Base-by-base conservation (phyloP, 2,797 vertebrate species). In the Apodemus agrarius region DNA sequence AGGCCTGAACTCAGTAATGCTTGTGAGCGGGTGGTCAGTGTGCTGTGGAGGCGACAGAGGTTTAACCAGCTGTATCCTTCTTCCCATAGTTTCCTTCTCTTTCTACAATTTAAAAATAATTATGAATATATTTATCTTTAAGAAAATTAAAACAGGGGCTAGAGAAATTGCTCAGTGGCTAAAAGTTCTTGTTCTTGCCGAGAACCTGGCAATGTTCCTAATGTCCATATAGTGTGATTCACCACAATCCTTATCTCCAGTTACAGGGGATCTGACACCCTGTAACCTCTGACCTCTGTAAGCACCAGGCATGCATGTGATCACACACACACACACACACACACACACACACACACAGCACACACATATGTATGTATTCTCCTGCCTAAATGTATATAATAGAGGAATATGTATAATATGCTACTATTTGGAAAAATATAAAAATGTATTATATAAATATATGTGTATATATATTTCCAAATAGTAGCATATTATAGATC, bases 121-220 rank as follows among this genome's bases (percentile, higher is more conserved):
- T 96, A 37, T 57, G 1, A 93, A 96, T 79, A 72, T 19, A 46
- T 46, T 89, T 96, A 29, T 31, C 83, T 93, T 85, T 37, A 37
- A 72, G n/a, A 57, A 31, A 29, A 87, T 74, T 74, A 57, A 57
- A 54, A 40, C 10, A 40, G 29, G 43, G 43, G 1, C 63, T 16
- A n/a, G 63, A 52, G 43, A 69, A 49, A 69, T 69, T 34, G 1
- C 31, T 86, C 19, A 86, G 31, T 52, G 21, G 63, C 69, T 69
- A n/a, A 86, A 85, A 86, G 2, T 86, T 52, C 21, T 34, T 69
- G 12, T 52, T n/a, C 7, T 52, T 52, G 21, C 0, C 22, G 1
- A 86, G 31, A 34, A 52, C 2, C 46, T 86, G 63, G 21, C 17
- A 69, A 13, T 52, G 34, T 52, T 69, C 13, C 46, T 10, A 52